phyloP scores from a whole-genome alignment of 2,888 invertebrate species.

The Leuctra nigra region DNA sequence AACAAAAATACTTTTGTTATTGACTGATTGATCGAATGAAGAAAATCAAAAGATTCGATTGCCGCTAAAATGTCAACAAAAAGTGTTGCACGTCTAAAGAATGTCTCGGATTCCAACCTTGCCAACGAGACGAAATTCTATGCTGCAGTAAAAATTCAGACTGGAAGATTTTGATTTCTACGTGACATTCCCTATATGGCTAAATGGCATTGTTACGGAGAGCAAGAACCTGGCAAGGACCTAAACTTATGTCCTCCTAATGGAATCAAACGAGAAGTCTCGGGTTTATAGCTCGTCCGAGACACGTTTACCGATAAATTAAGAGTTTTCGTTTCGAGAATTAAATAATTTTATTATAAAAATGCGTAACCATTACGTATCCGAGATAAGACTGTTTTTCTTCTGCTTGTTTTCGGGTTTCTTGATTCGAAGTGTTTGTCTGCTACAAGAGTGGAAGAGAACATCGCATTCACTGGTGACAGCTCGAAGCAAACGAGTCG shows the following conservation, averaged over 20 bases:
- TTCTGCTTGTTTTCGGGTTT: background rate
- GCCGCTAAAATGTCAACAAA: slow-evolving; percentile 11
- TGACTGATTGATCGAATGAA: slow-evolving; percentile 9
- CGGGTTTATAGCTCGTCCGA: slow-evolving; percentile 4
- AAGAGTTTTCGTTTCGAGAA: slow-evolving; percentile 15
- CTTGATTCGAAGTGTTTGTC: background rate
- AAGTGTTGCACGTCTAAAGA: background rate
- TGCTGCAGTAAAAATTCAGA: background rate
- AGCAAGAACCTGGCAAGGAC: background rate
- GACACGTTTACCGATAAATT: slow-evolving; percentile 16
- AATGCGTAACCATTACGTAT: slow-evolving; percentile 11
- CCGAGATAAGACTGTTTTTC: background rate
- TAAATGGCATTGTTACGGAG: slow-evolving; percentile 16
- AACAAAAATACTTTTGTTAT: background rate
- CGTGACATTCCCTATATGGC: slow-evolving; percentile 15
- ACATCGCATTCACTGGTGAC: slow-evolving; percentile 6
- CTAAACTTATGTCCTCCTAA: slow-evolving; percentile 16
- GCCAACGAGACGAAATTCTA: slow-evolving; percentile 7
- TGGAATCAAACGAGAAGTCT: slow-evolving; percentile 3
- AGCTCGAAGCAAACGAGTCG: too few species aligned
- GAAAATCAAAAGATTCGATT: slow-evolving; percentile 10
- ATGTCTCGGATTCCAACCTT: slow-evolving; percentile 3
- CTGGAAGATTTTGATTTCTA: slow-evolving; percentile 13
- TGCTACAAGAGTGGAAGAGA: background rate
- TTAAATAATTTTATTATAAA: slow-evolving; percentile 16